phyloP scores from a whole-genome alignment of 2,888 invertebrate species.

The Pseudoips prasinana region DNA sequence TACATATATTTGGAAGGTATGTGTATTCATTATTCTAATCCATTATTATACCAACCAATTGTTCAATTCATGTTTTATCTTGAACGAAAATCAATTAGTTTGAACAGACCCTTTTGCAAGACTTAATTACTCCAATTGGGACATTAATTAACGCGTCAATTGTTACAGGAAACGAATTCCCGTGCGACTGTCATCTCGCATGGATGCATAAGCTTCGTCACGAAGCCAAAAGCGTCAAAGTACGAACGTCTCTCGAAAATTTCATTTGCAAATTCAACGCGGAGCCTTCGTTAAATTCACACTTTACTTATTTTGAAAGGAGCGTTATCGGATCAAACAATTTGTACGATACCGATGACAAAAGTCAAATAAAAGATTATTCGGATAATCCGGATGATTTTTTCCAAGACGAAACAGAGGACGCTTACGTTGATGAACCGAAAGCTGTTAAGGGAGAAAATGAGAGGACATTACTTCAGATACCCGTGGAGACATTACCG shows the following conservation, averaged over 20 bases:
- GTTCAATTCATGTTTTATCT: too few species aligned
- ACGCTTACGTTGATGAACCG: constrained; percentile 63
- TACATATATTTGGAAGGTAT: constrained; percentile 89
- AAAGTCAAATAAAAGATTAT: constrained; percentile 61
- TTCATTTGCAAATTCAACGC: constrained; percentile 86
- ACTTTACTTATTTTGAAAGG: constrained; percentile 68
- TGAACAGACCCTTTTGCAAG: constrained; percentile 29
- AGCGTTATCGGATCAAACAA: constrained; percentile 62
- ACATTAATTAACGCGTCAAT: constrained; percentile 50
- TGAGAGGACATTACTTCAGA: constrained; percentile 75
- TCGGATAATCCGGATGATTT: constrained; percentile 60
- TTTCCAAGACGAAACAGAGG: constrained; percentile 67
- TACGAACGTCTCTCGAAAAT: constrained; percentile 87
- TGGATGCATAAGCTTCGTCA: constrained; percentile 91
- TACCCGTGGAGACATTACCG: constrained; percentile 81
- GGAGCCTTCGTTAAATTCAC: constrained; percentile 62
- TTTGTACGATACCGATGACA: constrained; percentile 60
- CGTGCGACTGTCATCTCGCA: constrained; percentile 91
- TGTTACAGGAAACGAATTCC: constrained; percentile 90
- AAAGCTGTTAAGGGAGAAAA: constrained; percentile 62
- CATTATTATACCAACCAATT: too few species aligned
- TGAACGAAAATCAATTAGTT: constrained; percentile 42
- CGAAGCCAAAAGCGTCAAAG: constrained; percentile 87
- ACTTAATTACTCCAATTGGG: constrained; percentile 46
- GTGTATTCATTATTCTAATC: constrained; percentile 36